Evolutionary conservation across 2,888 invertebrate species (phyloP), one percentile per base, ranked within the genome.

Genomic region (Andrena marginata): DNA sequence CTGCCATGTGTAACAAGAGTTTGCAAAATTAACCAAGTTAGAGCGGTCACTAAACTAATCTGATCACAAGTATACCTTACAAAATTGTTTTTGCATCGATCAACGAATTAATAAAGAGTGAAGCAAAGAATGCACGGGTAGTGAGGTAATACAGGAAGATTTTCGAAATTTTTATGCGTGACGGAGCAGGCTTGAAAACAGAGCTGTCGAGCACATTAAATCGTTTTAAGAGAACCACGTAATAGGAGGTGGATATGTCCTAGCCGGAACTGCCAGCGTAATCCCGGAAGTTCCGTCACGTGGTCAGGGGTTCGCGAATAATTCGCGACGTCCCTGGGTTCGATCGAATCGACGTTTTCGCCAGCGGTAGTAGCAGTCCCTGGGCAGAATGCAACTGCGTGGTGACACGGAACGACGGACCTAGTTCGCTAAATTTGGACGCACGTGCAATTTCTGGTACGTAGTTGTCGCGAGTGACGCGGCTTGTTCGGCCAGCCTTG

Each of bases 281-380:
- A 60, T 60, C 42, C 20, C 0, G 70, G 29, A 29, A 29, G 48
- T 56, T 23, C 13, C 13, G 20, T 48, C 6, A 8, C 16, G 54
- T 29, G 64, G 16, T n/a, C 59, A 65, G 77, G 42, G 80, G 88
- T 77, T 56, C 59, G 54, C 51, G 54, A 48, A 60, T 64, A 71
- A 64, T 69, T 64, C 8, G 59, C 60, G 68, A 85, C 89, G 81
- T 69, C 71, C 86, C 87, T 87, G 86, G 56, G n/a, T 84, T 81
- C 83, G 82, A 84, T 85, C 80, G 80, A 85, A 81, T 79, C 75
- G 71, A 91, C 78, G 90, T 91, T 91, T 89, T 89, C 80, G 71
- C 86, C 56, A 83, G 72, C 75, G 84, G 80, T 85, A 88, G 83
- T 84, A 87, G 64, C 74, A 56, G 67, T 63, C 64, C 71, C 77